phyloP scores from a whole-genome alignment of 2,113 vertebrate genomes.

The Chloropsis cyanopogon region DNA sequence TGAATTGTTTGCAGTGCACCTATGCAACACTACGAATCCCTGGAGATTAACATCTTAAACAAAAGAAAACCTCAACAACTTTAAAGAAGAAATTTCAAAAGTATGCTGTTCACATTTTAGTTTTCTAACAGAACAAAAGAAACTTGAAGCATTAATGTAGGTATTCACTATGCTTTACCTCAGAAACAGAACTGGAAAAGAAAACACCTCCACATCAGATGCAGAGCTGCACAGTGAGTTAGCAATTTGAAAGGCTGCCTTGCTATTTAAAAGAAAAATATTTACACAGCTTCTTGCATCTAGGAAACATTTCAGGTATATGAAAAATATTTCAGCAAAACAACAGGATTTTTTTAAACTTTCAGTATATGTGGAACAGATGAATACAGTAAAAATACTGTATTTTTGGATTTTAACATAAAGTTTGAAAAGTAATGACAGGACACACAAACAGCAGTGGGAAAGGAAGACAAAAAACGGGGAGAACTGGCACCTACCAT shows the following conservation, averaged over 20 bases:
- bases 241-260: not conserved
- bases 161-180: not conserved
- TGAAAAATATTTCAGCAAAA: not conserved
- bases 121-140: not conserved
- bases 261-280: not conserved
- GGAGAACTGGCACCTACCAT: conserved; percentile 66
- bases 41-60: not conserved
- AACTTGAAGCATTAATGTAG: not conserved
- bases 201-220: not conserved
- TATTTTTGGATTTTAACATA: not conserved
- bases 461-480: not conserved
- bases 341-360: not conserved
- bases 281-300: not conserved
- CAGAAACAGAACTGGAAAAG: not conserved
- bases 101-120: not conserved
- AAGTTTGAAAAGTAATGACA: not conserved
- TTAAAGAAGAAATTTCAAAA: not conserved
- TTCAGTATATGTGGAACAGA: not conserved
- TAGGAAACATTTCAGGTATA: not conserved
- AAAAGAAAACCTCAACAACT: not conserved
- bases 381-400: not conserved
- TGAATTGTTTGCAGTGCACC: not conserved
- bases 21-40: not conserved
- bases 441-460: not conserved
- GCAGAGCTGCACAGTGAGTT: not conserved